A percentile compares a stretch with the other conserved stretches of the same genome.
Evolutionary conservation across 1,140 invertebrate genomes (phyloP).

Genomic region (Heliconius hermathena): DNA sequence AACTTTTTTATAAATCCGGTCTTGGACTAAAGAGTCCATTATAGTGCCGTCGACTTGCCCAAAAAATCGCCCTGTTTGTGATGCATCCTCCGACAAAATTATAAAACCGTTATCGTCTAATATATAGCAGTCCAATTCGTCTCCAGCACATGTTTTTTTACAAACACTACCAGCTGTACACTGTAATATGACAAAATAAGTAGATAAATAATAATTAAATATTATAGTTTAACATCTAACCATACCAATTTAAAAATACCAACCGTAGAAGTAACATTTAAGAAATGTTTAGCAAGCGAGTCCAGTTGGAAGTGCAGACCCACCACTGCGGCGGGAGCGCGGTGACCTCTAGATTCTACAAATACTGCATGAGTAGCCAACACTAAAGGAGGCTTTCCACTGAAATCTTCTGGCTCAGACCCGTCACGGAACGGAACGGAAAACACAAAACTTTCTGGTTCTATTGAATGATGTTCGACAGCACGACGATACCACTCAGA

Average conservation of each 20-base stretch:
- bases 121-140: conserved; percentile 94
- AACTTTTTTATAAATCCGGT: conserved; percentile 93
- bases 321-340: conserved; percentile 94
- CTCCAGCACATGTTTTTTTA: conserved; percentile 92
- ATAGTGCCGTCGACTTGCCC: conserved; percentile 97
- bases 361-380: conserved; percentile 96
- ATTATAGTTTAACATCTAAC: neutral
- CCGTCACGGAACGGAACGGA: conserved; percentile 92
- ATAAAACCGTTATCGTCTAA: conserved; percentile 96
- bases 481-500: conserved; percentile 96
- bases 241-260: conserved; percentile 50
- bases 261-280: conserved; percentile 93
- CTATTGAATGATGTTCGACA: conserved; percentile 93
- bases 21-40: conserved; percentile 95
- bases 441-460: conserved; percentile 95
- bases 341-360: conserved; percentile 90
- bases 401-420: conserved; percentile 75
- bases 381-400: conserved; percentile 85
- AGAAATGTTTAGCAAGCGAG: conserved; percentile 90
- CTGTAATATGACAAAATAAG: conserved; percentile 73
- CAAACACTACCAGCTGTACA: conserved; percentile 87
- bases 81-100: conserved; percentile 92
- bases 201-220: conserved; percentile 17
- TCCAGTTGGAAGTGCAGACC: conserved; percentile 93
- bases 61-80: conserved; percentile 94